A percentile compares a stretch with the other conserved stretches of the same genome.
These are phyloP conservation scores for Ctenochaetus hawaiiensis DNA, from an alignment of 2,797 vertebrate genomes.

Conservation along the genomic window DNA sequence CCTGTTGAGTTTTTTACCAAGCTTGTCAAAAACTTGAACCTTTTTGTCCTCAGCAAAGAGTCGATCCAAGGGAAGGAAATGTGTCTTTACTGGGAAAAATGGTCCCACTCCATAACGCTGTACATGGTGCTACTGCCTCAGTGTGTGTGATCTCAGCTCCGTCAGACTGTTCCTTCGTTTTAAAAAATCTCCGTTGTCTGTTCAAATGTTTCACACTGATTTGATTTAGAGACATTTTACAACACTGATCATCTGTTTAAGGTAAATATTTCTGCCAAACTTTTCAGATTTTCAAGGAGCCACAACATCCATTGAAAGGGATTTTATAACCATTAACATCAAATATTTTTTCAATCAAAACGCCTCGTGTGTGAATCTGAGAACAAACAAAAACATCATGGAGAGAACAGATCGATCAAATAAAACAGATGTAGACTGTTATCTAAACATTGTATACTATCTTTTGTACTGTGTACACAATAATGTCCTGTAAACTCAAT, in stretches of 20 bases:
- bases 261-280: conserved; percentile 30
- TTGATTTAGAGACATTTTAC: conserved; percentile 26
- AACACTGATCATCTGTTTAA: conserved; percentile 31
- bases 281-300: conserved; percentile 45
- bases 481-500: conserved; percentile 43
- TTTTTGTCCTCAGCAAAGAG: conserved; percentile 33
- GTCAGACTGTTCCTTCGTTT: conserved; percentile 10
- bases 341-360: conserved; percentile 45
- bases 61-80: conserved; percentile 43
- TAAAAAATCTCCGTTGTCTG: conserved; percentile 24
- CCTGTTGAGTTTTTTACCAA: conserved; percentile 9
- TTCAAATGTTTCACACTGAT: conserved; percentile 37
- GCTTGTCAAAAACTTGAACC: conserved; percentile 33
- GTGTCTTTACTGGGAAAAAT: conserved; percentile 25
- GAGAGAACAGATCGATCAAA: conserved; percentile 21
- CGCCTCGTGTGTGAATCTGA: conserved; percentile 8
- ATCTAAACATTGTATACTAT: conserved; percentile 30
- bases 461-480: conserved; percentile 54
- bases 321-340: conserved; percentile 66
- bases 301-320: conserved; percentile 74
- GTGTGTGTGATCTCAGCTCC: conserved; percentile 22
- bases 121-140: conserved; percentile 65
- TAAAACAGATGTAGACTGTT: conserved; percentile 22
- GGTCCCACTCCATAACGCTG: conserved; percentile 27
- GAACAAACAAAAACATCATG: conserved; percentile 4